These are phyloP conservation scores for Coecobrya sp. DNA, from an alignment of 2,888 invertebrate species.

Conservation along the genomic window DNA sequence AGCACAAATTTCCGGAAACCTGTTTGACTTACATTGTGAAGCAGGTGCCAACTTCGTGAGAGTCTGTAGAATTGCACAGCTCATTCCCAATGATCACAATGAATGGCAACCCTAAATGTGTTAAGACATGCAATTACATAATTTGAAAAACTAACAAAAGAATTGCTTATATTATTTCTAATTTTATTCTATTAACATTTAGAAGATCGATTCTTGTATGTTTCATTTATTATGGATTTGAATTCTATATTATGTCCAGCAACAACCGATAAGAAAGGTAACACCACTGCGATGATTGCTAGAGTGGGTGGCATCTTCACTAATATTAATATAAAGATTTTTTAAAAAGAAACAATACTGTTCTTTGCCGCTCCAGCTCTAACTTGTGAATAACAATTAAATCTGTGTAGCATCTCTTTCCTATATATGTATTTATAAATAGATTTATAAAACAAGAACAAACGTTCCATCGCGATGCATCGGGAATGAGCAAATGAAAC, in stretches of 20 bases:
- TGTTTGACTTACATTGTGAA: constrained; percentile 65
- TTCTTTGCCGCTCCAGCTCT: neutral
- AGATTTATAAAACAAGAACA: too few relatives aligned
- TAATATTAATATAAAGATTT: neutral
- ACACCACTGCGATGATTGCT: neutral
- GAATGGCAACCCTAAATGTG: constrained; percentile 76
- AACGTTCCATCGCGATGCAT: too few relatives aligned
- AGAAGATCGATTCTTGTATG: constrained; percentile 46
- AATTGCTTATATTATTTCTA: neutral
- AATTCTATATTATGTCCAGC: neutral
- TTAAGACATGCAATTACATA: neutral
- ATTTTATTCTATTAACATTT: constrained; percentile 28
- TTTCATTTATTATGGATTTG: neutral
- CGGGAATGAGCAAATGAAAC: too few relatives aligned
- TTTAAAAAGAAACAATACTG: neutral
- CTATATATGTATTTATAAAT: too few relatives aligned
- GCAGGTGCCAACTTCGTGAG: constrained; percentile 73
- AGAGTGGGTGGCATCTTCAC: neutral
- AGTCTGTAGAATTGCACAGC: constrained; percentile 60
- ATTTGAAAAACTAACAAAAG: neutral
- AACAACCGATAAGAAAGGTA: neutral
- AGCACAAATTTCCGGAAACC: neutral
- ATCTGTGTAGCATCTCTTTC: neutral
- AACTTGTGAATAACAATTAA: neutral
- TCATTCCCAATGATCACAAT: constrained; percentile 70